Evolutionary conservation across 2,113 vertebrate species (phyloP).

Genomic region (Miniopterus natalensis): DNA sequence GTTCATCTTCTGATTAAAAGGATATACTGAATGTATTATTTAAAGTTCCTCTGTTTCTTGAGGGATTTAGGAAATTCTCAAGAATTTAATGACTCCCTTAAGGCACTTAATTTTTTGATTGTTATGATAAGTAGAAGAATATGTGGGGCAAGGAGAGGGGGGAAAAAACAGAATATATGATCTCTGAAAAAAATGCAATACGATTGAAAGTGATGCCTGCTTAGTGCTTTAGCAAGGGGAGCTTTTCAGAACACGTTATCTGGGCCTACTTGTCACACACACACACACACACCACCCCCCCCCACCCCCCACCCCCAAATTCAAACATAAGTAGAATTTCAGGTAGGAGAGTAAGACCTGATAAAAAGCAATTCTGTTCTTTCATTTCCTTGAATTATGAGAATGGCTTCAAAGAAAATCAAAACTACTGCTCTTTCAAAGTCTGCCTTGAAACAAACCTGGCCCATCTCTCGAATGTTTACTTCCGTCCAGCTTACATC

Average conservation of each 20-base stretch:
- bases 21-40: not conserved
- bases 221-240: not conserved
- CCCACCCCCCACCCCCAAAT: too few species aligned
- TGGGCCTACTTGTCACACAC: not conserved
- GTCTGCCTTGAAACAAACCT: not conserved
- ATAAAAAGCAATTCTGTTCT: not conserved
- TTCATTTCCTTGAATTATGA: not conserved
- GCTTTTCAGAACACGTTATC: not conserved
- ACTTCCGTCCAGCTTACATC: not conserved
- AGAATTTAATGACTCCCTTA: constrained; percentile 19
- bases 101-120: not conserved
- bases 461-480: not conserved
- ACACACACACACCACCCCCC: not conserved
- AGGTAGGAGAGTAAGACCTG: not conserved
- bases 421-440: not conserved
- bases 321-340: not conserved
- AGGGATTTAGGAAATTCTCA: constrained; percentile 23
- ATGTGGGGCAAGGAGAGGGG: fast-evolving
- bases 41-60: not conserved
- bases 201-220: not conserved
- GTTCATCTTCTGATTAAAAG: not conserved
- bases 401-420: not conserved
- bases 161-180: not conserved
- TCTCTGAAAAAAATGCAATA: not conserved
- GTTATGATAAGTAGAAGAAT: not conserved